Percentiles rank a stretch among this genome's conserved stretches.
Evolutionary conservation across 2,888 invertebrate genomes (phyloP).

Genomic region (Heliconius hortense): DNA sequence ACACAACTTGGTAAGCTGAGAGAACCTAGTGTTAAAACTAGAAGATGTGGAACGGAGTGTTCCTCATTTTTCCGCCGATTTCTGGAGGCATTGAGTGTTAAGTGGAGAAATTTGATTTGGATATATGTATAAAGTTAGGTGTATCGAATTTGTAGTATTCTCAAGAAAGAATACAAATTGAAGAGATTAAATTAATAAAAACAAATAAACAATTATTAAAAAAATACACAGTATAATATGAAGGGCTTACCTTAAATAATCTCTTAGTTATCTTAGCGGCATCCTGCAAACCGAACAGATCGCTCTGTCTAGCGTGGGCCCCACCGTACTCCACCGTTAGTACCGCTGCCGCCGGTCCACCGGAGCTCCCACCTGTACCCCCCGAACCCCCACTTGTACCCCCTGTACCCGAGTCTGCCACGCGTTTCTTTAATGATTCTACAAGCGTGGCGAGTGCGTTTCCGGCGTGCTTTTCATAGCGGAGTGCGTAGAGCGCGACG

Average conservation of each 20-base stretch:
- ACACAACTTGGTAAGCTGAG: neutral
- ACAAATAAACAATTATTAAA: too few species aligned
- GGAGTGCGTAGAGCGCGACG: conserved; percentile 95
- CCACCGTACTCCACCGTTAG: conserved; percentile 92
- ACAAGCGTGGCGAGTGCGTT: conserved; percentile 88
- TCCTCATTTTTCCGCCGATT: neutral
- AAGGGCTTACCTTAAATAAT: conserved; percentile 85
- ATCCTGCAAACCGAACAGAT: conserved; percentile 91
- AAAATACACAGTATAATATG: neutral
- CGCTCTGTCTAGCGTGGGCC: conserved; percentile 89
- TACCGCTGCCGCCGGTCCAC: conserved; percentile 85
- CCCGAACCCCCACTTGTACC: conserved; percentile 62
- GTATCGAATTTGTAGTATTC: too few species aligned
- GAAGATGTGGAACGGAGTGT: too few species aligned
- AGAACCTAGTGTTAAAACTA: neutral
- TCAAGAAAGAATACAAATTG: too few species aligned
- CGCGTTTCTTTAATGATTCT: conserved; percentile 86
- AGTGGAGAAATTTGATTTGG: neutral
- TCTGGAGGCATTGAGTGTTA: too few species aligned
- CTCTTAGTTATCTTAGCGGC: conserved; percentile 95
- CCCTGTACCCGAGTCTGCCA: conserved; percentile 79
- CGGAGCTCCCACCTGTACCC: conserved; percentile 87
- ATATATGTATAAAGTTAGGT: too few species aligned
- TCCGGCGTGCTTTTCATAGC: conserved; percentile 94
- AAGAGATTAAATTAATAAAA: too few species aligned